Evolutionary conservation across 92 coral and sea anemone species (phyloP).

Genomic region (Epizoanthus illoricatus): DNA sequence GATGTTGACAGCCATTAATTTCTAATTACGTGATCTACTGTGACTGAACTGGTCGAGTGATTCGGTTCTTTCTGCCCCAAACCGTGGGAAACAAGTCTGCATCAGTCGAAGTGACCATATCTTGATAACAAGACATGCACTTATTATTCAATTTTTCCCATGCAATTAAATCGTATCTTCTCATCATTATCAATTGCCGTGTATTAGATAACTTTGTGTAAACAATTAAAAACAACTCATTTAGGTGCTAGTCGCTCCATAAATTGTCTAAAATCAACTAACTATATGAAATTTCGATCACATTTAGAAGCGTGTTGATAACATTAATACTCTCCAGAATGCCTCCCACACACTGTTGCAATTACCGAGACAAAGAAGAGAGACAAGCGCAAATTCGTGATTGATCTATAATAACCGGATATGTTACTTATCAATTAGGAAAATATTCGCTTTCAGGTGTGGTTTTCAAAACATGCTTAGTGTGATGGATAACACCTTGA

Average conservation of each 20-base stretch:
- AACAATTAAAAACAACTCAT: not conserved
- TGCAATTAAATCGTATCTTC: not conserved
- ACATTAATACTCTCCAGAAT: not conserved
- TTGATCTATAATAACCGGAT: constrained; percentile 21
- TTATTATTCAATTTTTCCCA: not conserved
- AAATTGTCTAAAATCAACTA: not conserved
- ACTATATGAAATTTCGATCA: constrained; percentile 2
- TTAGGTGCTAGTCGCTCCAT: not conserved
- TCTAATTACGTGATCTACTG: constrained; percentile 10
- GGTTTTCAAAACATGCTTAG: not conserved
- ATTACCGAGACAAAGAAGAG: not conserved
- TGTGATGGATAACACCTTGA: not conserved
- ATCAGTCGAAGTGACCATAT: not conserved
- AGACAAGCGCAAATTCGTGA: not conserved
- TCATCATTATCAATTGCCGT: not conserved
- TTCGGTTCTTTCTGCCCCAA: not conserved
- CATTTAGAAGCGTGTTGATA: constrained; percentile 14
- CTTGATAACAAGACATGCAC: not conserved
- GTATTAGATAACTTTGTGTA: not conserved
- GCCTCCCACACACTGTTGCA: not conserved
- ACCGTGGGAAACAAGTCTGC: constrained; percentile 12
- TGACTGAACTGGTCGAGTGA: not conserved
- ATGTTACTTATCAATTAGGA: constrained; percentile 14
- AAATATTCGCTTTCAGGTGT: constrained; percentile 4
- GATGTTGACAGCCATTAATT: not conserved